Conservation (phyloP, 1,140 invertebrate genomes). For the Caenorhabditis brenneri region DNA sequence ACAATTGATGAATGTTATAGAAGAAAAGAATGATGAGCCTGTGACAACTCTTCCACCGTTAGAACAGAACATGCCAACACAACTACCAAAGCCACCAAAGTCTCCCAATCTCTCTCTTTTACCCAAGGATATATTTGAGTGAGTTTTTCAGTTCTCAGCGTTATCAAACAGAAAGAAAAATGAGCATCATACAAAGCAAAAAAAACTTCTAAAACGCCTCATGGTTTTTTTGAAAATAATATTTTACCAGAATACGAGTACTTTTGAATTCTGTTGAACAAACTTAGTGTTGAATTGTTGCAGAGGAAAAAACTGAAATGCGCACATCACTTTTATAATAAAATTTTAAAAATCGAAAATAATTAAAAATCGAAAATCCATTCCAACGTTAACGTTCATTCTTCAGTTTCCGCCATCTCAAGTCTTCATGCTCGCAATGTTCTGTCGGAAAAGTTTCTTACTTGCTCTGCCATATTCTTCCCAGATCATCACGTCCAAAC, state of each 20-base stretch:
- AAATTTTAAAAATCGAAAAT: no score
- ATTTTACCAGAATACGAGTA: not conserved
- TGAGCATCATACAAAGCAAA: no score
- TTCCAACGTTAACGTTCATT: no score
- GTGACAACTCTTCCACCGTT: conserved; percentile 6
- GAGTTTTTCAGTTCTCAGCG: no score
- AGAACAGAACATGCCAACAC: conserved; percentile 6
- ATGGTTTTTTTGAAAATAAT: not conserved
- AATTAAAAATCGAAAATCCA: no score
- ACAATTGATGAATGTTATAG: conserved; percentile 12
- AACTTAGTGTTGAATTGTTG: no score
- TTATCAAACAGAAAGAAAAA: no score
- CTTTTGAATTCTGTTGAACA: no score
- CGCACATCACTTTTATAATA: no score
- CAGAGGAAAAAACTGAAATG: no score
- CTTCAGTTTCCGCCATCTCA: not conserved
- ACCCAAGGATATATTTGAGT: no score
- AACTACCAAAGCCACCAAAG: not conserved
- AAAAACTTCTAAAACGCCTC: no score
- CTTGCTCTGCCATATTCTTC: not conserved
- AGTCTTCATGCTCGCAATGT: not conserved
- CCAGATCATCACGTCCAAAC: not conserved
- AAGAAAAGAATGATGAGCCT: conserved; percentile 28
- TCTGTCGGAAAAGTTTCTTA: not conserved
- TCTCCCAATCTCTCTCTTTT: not conserved